Evolutionary conservation across 2,888 invertebrate genomes (phyloP), one percentile per base, ranked within the genome.

Genomic region (Odontomyia ornata): DNA sequence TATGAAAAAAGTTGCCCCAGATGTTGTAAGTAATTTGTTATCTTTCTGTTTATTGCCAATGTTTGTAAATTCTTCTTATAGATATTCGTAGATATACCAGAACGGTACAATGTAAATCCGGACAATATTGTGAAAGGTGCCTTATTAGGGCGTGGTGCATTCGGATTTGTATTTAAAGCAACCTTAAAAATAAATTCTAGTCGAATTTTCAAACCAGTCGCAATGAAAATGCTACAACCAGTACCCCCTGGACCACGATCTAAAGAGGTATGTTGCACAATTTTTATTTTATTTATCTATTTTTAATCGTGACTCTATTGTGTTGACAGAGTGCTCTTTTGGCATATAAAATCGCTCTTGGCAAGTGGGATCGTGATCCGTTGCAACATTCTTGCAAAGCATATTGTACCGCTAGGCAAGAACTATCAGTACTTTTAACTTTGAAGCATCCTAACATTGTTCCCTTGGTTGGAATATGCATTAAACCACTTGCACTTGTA

Each of bases 221-320:
- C 99, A 0, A 92, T 98, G 88, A 99, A 99, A 88, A 96, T 98
- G 91, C 87, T 98, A 77, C 97, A 98, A 85, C 98, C 98, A 0
- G 95, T 97, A 11, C 93, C 95, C 78, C 97, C 97, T 1, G 96
- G 87, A 9, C 84, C 86, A 0, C 82, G 85, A 28, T 86, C 87
- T 1, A 86, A 86, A 78, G 86, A 86, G 78, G 85, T 85, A 60
- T 36, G 36, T 36, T 5, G 36, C 9, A 36, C 47, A 46, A 23
- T 46, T 15, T 7, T 52, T 4, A 18, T 52, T 9, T 13, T 15
- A 18, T 4, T 52, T 52, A 36, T 27, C n/a, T 78, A 9, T 15
- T n/a, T 52, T 4, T 2, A 9, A 52, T 52, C 52, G 4, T 52
- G 18, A 15, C 15, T 36, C 28, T 15, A 13, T 65, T 28, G 46